Evolutionary conservation across 2,797 vertebrate species (phyloP).

Genomic region (Danionella dracula): DNA sequence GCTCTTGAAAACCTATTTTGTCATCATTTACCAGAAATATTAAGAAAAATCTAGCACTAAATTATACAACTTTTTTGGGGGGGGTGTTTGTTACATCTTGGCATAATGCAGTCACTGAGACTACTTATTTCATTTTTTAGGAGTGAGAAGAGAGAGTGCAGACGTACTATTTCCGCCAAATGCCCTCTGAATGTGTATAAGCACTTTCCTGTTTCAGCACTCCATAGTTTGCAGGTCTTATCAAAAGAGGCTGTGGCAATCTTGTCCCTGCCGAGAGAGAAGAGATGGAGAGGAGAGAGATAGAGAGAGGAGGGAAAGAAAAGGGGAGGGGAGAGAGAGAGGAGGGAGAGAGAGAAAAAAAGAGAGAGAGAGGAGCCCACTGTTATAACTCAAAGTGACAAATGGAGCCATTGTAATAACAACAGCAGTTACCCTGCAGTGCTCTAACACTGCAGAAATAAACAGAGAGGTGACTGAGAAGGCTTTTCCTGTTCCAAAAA

Average conservation of each 20-base stretch:
- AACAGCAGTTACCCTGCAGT: constrained; percentile 13
- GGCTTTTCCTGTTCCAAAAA: neutral
- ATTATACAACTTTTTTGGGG: too few species aligned
- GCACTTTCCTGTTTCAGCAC: constrained; percentile 85
- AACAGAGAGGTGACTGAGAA: neutral
- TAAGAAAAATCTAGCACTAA: too few species aligned
- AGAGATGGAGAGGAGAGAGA: neutral
- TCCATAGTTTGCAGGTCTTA: constrained; percentile 94
- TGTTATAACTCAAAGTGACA: constrained; percentile 35
- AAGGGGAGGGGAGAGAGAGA: neutral
- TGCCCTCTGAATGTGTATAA: constrained; percentile 88
- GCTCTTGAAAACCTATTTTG: too few species aligned
- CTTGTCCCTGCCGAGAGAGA: constrained; percentile 69
- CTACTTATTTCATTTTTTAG: too few species aligned
- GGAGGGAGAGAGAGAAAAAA: constrained; percentile 5
- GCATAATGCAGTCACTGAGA: too few species aligned
- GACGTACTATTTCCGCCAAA: constrained; percentile 83
- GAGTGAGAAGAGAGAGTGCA: too few species aligned
- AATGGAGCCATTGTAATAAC: constrained; percentile 17
- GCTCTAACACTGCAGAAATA: constrained; percentile 11
- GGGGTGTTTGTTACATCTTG: too few species aligned
- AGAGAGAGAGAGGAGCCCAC: neutral
- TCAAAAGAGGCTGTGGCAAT: constrained; percentile 96
- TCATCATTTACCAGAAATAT: too few species aligned
- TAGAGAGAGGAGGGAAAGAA: constrained; percentile 2